A percentile compares a stretch with the other conserved stretches of the same genome.
phyloP scores from a whole-genome alignment of 1,140 invertebrate genomes.

The Pseudomyrmex gracilis region DNA sequence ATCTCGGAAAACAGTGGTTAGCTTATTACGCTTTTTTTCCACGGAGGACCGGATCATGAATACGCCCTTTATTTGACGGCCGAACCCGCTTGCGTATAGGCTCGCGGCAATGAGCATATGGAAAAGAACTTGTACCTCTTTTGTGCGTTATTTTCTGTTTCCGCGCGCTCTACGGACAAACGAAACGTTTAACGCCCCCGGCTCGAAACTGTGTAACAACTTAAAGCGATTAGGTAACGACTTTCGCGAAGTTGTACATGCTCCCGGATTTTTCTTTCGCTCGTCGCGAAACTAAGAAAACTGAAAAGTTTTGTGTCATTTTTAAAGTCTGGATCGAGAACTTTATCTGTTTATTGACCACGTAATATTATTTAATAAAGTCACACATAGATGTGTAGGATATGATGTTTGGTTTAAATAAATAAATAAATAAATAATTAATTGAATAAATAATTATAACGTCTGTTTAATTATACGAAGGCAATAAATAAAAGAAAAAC shows the following conservation, averaged over 20 bases:
- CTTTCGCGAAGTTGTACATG: not conserved
- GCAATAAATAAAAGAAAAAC: too few relatives aligned
- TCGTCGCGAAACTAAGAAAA: not conserved
- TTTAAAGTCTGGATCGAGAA: not conserved
- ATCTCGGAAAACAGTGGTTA: conserved; percentile 59
- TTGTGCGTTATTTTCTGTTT: conserved; percentile 22
- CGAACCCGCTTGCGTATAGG: conserved; percentile 26
- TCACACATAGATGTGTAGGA: too few relatives aligned
- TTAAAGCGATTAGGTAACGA: conserved; percentile 46
- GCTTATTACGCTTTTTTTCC: conserved; percentile 54
- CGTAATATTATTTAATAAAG: not conserved
- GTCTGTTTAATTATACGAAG: too few relatives aligned
- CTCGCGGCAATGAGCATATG: conserved; percentile 17
- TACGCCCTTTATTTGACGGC: conserved; percentile 50
- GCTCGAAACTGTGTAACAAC: not conserved
- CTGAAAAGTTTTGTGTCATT: not conserved
- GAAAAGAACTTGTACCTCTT: conserved; percentile 44
- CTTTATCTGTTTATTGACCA: not conserved
- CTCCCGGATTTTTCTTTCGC: not conserved
- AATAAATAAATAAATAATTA: too few relatives aligned
- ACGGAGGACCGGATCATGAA: conserved; percentile 48
- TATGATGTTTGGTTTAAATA: too few relatives aligned
- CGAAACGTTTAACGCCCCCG: conserved; percentile 43
- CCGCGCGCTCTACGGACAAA: not conserved
- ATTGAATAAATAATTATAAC: too few relatives aligned